Evolutionary conservation across 2,888 invertebrate genomes (phyloP).

Genomic region (Limnephilus rhombicus): DNA sequence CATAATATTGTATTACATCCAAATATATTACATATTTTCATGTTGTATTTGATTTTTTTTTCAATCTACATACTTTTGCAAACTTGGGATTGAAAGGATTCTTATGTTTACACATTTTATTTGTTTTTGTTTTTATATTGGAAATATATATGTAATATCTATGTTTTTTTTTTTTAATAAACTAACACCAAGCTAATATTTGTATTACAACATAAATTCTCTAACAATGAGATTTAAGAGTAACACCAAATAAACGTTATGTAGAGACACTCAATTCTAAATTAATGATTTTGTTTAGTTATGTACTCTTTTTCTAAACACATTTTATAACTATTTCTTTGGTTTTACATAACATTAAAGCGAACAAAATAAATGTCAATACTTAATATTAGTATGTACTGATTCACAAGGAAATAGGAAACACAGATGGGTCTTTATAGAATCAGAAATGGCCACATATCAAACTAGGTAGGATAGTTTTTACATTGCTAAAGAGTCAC

Average conservation of each 20-base stretch:
- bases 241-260: neutral
- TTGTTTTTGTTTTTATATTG: neutral
- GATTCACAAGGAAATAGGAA: no score
- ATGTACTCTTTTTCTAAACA: neutral
- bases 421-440: neutral
- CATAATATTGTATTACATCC: neutral
- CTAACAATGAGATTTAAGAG: neutral
- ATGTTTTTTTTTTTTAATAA: constrained; percentile 39
- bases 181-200: constrained; percentile 58
- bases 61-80: neutral
- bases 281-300: neutral
- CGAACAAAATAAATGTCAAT: neutral
- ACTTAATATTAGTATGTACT: neutral
- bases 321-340: neutral
- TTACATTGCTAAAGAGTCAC: neutral
- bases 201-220: constrained; percentile 55
- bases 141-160: neutral
- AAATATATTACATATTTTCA: neutral
- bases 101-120: neutral
- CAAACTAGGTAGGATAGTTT: constrained; percentile 2
- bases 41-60: no score
- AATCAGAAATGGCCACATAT: neutral
- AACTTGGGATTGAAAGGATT: neutral
- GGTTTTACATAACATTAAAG: neutral
- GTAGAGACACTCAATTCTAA: neutral